phyloP scores from a whole-genome alignment of 2,113 vertebrate genomes.

The Mormyrus lacerda region DNA sequence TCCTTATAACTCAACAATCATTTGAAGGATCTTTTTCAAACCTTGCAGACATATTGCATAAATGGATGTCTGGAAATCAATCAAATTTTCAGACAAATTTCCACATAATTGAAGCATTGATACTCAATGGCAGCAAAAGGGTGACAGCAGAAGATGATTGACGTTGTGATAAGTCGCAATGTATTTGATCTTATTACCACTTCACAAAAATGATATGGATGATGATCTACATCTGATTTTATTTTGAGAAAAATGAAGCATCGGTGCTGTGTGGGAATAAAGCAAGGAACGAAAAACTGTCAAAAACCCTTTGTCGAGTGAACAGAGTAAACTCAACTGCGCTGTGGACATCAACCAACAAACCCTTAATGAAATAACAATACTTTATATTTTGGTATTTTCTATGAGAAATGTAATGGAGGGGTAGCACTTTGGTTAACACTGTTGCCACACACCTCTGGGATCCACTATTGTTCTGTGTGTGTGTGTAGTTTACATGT shows the following conservation, averaged over 20 bases:
- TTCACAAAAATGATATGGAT: no score
- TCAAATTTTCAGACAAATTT: background rate
- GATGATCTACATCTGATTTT: no score
- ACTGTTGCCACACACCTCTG: no score
- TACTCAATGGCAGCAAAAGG: background rate
- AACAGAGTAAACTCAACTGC: background rate
- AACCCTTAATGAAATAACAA: background rate
- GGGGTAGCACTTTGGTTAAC: no score
- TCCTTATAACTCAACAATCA: no score
- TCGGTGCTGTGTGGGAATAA: background rate
- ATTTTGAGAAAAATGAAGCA: background rate
- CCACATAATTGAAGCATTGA: background rate
- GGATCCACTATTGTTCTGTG: no score
- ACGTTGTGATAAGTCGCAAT: no score
- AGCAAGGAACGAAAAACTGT: background rate
- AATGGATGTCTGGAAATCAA: background rate
- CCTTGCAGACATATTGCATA: no score
- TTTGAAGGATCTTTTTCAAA: no score
- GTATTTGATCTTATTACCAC: no score
- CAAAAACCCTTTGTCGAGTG: background rate
- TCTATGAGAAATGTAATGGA: background rate
- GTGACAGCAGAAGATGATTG: background rate
- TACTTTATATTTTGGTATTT: background rate
- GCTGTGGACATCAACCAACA: no score
- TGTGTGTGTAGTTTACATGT: no score